Evolutionary conservation across 2,888 invertebrate genomes (phyloP), one percentile per base, ranked within the genome.

Genomic region (Melanophora roralis): DNA sequence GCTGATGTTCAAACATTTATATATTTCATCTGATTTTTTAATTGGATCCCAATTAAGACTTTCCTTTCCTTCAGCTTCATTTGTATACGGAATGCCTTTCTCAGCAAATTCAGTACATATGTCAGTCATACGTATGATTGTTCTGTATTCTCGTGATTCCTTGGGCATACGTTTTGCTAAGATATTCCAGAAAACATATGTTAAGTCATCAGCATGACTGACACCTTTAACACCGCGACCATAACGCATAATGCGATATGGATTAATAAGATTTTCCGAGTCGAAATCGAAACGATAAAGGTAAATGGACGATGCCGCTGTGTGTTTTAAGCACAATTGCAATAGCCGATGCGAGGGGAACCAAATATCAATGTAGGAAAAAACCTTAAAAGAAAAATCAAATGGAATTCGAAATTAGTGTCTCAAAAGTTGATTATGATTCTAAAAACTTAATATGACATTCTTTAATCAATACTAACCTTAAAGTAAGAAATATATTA

Each of bases 271-370:
- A 14, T 87, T 85, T 38, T 88, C 86, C 3, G 90, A 89, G 75
- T 90, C 90, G 51, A 89, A 88, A 53, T 88, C 89, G 57, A 86
- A 90, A 21, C 89, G 86, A 78, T 89, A 89, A 2, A 90, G 80
- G 77, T 85, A 90, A 0, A 88, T 85, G 0, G 88, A 87, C 0
- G 87, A 86, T 4, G 83, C 86, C 0, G 86, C 85, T 0, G 86
- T 87, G 53, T 87, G 74, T 4, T 85, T 83, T 9, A 86, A 83
- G 0, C 90, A 86, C 5, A 87, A 84, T 1, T 86, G 86, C 2
- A 89, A 64, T 2, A 87, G 83, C 1, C 89, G 85, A 55, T 85
- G 86, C 45, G 88, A 69, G 47, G 89, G 84, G 21, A 84, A 82
- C 83, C 83, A 84, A 79, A 86, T 85, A n/a, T 82, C 65, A 21